Evolutionary conservation across 1,140 invertebrate species (phyloP).

Genomic region (Calosoma granatense): DNA sequence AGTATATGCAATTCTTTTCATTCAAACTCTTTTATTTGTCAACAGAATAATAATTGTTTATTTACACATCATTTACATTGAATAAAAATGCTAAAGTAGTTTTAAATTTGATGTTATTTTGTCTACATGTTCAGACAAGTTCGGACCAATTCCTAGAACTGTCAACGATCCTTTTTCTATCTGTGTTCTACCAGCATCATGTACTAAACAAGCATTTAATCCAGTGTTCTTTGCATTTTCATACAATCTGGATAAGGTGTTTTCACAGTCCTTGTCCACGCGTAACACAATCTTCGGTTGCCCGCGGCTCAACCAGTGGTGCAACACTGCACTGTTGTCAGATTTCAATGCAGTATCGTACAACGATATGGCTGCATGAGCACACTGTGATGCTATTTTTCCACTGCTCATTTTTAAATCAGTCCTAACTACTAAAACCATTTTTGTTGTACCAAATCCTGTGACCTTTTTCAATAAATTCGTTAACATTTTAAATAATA

Average conservation of each 20-base stretch:
- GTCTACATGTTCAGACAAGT: slow-evolving; percentile 48
- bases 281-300: slow-evolving; percentile 67
- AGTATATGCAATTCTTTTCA: no score
- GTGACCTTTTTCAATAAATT: slow-evolving; percentile 21
- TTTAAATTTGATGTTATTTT: slow-evolving; percentile 59
- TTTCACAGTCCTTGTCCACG: slow-evolving; percentile 38
- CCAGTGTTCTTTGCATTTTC: slow-evolving; percentile 42
- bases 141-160: slow-evolving; percentile 69
- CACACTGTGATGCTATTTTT: slow-evolving; percentile 73
- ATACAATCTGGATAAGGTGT: slow-evolving; percentile 41
- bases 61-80: not conserved
- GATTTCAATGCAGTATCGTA: slow-evolving; percentile 42
- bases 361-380: slow-evolving; percentile 63
- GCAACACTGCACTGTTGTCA: slow-evolving; percentile 36
- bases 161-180: slow-evolving; percentile 55
- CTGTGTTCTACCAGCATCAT: slow-evolving; percentile 71
- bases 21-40: no score
- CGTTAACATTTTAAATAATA: slow-evolving; percentile 17
- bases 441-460: slow-evolving; percentile 39
- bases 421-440: slow-evolving; percentile 64
- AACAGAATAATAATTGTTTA: slow-evolving; percentile 18
- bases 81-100: slow-evolving; percentile 41
- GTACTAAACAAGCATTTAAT: slow-evolving; percentile 51
- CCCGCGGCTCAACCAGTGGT: slow-evolving; percentile 53
- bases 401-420: slow-evolving; percentile 75